These are phyloP conservation scores for Anguilla japonica DNA, from an alignment of 2,113 vertebrate species.

Conservation along the genomic window DNA sequence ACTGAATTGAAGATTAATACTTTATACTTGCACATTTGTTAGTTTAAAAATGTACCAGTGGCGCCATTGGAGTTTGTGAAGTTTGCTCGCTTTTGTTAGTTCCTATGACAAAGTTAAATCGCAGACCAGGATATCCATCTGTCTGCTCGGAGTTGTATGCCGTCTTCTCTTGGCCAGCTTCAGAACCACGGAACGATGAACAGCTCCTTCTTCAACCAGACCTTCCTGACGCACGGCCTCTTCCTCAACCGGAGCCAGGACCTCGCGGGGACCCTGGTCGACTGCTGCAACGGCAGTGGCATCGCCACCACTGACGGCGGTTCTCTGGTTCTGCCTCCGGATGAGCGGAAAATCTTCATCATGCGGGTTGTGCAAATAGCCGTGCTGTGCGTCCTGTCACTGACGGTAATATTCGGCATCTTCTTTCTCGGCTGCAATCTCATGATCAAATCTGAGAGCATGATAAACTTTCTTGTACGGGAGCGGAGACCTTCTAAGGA, in stretches of 20 bases:
- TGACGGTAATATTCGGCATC: slow-evolving; percentile 93
- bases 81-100: neutral
- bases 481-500: slow-evolving; percentile 94
- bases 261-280: slow-evolving; percentile 77
- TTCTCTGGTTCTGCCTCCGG: slow-evolving; percentile 73
- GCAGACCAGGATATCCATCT: slow-evolving; percentile 6
- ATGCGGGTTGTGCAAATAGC: slow-evolving; percentile 93
- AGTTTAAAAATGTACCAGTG: neutral
- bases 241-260: slow-evolving; percentile 81
- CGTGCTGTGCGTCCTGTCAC: slow-evolving; percentile 90
- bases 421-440: slow-evolving; percentile 98
- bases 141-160: neutral
- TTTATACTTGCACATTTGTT: neutral
- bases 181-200: slow-evolving; percentile 74
- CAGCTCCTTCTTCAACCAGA: slow-evolving; percentile 81
- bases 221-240: slow-evolving; percentile 71
- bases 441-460: slow-evolving; percentile 97
- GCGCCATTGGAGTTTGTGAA: neutral
- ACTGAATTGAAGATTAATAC: neutral
- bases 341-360: slow-evolving; percentile 90
- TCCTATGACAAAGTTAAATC: neutral
- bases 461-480: slow-evolving; percentile 96
- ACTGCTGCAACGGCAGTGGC: slow-evolving; percentile 77
- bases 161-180: neutral
- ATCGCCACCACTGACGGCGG: slow-evolving; percentile 78